Conservation (phyloP, 2,113 vertebrate species). For the Xiphorhynchus elegans region DNA sequence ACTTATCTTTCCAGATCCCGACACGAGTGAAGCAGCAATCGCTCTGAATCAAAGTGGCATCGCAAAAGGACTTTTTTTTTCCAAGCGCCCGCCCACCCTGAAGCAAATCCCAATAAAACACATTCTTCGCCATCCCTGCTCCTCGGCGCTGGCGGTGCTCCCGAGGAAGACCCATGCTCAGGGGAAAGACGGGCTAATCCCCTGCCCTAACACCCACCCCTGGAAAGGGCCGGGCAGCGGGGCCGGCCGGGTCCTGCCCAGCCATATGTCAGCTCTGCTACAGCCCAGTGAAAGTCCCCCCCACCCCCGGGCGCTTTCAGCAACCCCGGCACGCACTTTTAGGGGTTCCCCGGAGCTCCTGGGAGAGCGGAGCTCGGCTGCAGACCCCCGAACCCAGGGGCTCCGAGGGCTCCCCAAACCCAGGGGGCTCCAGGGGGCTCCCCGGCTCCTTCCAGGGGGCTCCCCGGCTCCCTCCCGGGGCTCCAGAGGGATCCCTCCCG, state of each 20-base stretch:
- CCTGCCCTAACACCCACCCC: neutral
- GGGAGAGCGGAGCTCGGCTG: neutral
- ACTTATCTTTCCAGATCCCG: constrained; percentile 9
- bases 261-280: constrained; percentile 13
- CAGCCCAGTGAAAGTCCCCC: neutral
- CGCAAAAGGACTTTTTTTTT: neutral
- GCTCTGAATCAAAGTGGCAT: neutral
- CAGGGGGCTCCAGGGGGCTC: too few species aligned
- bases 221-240: neutral
- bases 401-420: too few species aligned
- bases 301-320: neutral
- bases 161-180: neutral
- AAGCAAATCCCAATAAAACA: neutral
- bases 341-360: neutral
- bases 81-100: neutral
- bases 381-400: neutral
- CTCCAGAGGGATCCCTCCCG: too few species aligned
- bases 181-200: neutral
- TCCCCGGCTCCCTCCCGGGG: too few species aligned
- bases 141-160: neutral
- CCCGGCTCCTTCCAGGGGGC: too few species aligned
- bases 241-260: constrained; percentile 12
- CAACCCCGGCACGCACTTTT: neutral
- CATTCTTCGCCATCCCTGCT: neutral
- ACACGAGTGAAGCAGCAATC: neutral